Evolutionary conservation across 2,888 invertebrate genomes (phyloP), one percentile per base, ranked within the genome.

Genomic region (Drosophila bunnanda): DNA sequence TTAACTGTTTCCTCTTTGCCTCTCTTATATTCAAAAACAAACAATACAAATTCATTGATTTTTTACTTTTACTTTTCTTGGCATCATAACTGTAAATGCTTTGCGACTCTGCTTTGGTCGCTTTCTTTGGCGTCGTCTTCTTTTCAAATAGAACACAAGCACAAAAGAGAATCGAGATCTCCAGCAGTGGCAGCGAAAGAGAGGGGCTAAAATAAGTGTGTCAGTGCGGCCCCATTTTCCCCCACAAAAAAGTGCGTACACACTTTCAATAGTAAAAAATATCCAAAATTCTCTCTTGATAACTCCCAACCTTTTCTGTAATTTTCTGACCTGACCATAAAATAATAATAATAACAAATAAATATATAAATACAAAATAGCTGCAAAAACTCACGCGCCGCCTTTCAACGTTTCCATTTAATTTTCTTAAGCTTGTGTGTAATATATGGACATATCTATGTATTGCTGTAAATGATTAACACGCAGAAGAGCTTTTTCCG

Each of bases 51-150:
- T 82, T 85, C 76, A 77, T 79, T 79, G 79, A 79, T 78, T 81
- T 81, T 84, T 30, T 32, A 81, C 81, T 82, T 85, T 83, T 83
- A 81, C 79, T 86, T 80, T 74, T 73, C 67, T 65, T 25, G 53
- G 46, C 65, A 38, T 73, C 73, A 48, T 73, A 64, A 64, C 65
- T 56, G 53, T 67, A 41, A 56, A 61, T 62, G 61, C 48, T 46
- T 70, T 55, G 61, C 46, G 48, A 17, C 53, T 60, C 28, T 71
- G 43, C 30, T 64, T 69, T 76, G 73, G 52, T 34, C 36, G 65
- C 64, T 79, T 82, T 77, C 77, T 75, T 72, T 76, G 67, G 65
- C 54, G 48, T 34, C 41, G 64, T 62, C 66, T 66, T 66, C 68
- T 67, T 55, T 55, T 28, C 25, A 53, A 43, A 48, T 39, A 67